Percentiles rank a stretch among this genome's conserved stretches.
phyloP scores from a whole-genome alignment of 1,140 invertebrate genomes.

The Solenopsis invicta region DNA sequence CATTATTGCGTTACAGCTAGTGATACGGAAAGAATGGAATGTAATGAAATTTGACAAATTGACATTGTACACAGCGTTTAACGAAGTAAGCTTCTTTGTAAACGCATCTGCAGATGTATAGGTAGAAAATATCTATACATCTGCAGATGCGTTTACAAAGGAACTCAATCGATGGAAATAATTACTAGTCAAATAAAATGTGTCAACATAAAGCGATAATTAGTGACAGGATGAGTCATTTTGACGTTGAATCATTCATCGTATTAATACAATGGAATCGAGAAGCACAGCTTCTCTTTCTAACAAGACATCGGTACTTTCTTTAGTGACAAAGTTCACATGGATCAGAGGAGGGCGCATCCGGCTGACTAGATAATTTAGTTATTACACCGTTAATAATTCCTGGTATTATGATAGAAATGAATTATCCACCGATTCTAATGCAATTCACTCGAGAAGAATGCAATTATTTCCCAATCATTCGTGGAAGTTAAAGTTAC shows the following conservation, averaged over 20 bases:
- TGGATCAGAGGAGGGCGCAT: not conserved
- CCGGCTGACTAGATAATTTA: not conserved
- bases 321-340: not conserved
- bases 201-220: not conserved
- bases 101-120: not conserved
- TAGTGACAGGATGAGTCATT: not conserved
- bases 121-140: not conserved
- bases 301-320: not conserved
- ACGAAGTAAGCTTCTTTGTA: conserved; percentile 1
- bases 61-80: not conserved
- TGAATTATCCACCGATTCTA: not conserved
- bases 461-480: not conserved
- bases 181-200: not conserved
- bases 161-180: not conserved
- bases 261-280: not conserved
- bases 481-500: not conserved
- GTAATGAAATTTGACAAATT: not conserved
- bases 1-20: not conserved
- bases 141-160: too few species aligned
- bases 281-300: not conserved
- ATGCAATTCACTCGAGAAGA: not conserved
- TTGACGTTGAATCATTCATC: too few species aligned
- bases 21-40: not conserved
- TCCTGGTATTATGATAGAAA: not conserved
- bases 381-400: not conserved